phyloP scores from a whole-genome alignment of 2,797 vertebrate species.

The Melanotaenia parkinsoni region DNA sequence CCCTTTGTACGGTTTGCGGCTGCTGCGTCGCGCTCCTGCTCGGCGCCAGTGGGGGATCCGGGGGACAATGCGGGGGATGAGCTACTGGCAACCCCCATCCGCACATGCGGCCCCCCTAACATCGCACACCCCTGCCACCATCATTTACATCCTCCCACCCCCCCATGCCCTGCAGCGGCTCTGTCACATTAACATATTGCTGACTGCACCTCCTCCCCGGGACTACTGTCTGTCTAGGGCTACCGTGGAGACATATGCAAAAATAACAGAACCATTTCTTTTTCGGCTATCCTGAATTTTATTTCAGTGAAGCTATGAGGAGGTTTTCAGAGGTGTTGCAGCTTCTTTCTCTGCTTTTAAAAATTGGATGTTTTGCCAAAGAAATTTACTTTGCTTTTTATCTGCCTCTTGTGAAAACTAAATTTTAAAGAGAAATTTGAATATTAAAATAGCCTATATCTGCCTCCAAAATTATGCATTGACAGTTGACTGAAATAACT shows the following conservation, averaged over 20 bases:
- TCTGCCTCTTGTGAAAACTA: neutral
- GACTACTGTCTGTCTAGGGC: conserved; percentile 66
- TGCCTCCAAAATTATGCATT: neutral
- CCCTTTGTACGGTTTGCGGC: conserved; percentile 46
- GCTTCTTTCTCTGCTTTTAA: neutral
- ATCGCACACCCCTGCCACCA: conserved; percentile 57
- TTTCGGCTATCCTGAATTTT: conserved; percentile 10
- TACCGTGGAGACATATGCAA: conserved; percentile 35
- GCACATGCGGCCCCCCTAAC: conserved; percentile 29
- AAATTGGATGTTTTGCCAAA: neutral
- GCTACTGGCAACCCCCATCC: conserved; percentile 62
- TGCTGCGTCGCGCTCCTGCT: conserved; percentile 63
- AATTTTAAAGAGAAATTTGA: neutral
- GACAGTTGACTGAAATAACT: neutral
- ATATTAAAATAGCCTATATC: neutral
- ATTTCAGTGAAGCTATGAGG: neutral
- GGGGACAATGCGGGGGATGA: conserved; percentile 77
- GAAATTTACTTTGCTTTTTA: neutral
- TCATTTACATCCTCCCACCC: conserved; percentile 60
- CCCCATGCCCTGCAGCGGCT: conserved; percentile 76
- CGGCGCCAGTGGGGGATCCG: conserved; percentile 82
- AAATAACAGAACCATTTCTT: conserved; percentile 4
- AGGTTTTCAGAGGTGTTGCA: neutral
- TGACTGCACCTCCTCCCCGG: conserved; percentile 66
- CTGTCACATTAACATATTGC: conserved; percentile 80